phyloP scores from a whole-genome alignment of 2,888 invertebrate genomes.

The Epicampocera succincta region DNA sequence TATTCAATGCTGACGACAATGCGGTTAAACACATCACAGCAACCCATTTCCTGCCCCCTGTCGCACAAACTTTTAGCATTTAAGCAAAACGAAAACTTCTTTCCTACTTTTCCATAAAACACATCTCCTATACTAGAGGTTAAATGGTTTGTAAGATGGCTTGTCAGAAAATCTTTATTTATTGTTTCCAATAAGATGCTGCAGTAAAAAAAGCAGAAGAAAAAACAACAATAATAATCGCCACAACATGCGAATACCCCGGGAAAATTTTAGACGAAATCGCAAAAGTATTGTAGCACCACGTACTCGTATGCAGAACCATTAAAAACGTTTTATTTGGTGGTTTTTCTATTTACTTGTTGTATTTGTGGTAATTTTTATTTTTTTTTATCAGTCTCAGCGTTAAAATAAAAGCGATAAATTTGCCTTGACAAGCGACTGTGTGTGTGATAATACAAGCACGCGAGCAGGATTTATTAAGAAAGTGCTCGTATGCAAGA shows the following conservation, averaged over 20 bases:
- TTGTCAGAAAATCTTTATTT: constrained; percentile 77
- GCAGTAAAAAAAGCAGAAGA: constrained; percentile 66
- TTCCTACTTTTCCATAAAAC: not conserved
- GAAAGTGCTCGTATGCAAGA: not conserved
- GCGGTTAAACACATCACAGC: constrained; percentile 50
- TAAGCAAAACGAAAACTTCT: not conserved
- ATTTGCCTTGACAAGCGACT: constrained; percentile 71
- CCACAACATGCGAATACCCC: not conserved
- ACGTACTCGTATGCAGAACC: constrained; percentile 71
- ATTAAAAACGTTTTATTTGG: constrained; percentile 74
- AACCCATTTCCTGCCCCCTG: constrained; percentile 4
- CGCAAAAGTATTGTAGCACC: not conserved
- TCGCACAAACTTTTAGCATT: constrained; percentile 11
- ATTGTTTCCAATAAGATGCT: constrained; percentile 78
- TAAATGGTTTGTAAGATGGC: constrained; percentile 66
- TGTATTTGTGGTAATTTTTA: constrained; percentile 60
- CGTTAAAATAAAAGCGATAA: constrained; percentile 79
- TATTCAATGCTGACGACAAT: constrained; percentile 57
- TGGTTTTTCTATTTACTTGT: constrained; percentile 50
- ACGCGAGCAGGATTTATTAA: constrained; percentile 14
- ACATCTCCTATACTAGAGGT: constrained; percentile 40
- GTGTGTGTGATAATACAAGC: constrained; percentile 40
- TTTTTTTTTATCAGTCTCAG: constrained; percentile 69
- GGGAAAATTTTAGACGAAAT: not conserved
- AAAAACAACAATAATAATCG: constrained; percentile 29